These are phyloP conservation scores for Euplexia lucipara DNA, from an alignment of 2,888 invertebrate genomes.

Conservation along the genomic window DNA sequence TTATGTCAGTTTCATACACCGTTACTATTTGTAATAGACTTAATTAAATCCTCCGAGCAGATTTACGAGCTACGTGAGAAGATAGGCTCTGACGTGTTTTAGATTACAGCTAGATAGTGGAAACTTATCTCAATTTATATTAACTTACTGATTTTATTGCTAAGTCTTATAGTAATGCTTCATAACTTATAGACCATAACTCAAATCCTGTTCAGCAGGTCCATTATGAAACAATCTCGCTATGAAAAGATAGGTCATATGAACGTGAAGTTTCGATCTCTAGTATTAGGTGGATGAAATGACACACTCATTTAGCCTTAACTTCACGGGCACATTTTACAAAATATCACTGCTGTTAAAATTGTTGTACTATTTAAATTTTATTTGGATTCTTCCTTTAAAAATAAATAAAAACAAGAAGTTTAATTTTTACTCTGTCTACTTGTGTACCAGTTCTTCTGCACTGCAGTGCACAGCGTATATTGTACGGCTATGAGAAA, in stretches of 20 bases:
- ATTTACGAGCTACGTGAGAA: slow-evolving; percentile 47
- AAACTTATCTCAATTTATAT: slow-evolving; percentile 44
- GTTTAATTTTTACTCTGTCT: neutral
- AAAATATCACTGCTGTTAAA: no score
- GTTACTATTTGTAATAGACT: slow-evolving; percentile 54
- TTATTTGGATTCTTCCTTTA: no score
- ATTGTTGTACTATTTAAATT: no score
- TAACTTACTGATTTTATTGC: slow-evolving; percentile 26
- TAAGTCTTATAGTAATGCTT: neutral
- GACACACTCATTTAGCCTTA: no score
- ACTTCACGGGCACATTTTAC: no score
- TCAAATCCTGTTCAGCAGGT: neutral
- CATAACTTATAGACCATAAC: neutral
- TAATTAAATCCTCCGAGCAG: slow-evolving; percentile 52
- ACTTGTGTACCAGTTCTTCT: slow-evolving; percentile 3
- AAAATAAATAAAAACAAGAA: no score
- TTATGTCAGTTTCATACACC: slow-evolving; percentile 46
- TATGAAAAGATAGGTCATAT: no score
- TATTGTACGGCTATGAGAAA: slow-evolving; percentile 69
- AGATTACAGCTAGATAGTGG: slow-evolving; percentile 46
- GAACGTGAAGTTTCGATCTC: no score
- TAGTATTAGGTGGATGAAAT: no score
- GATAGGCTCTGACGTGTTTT: slow-evolving; percentile 47
- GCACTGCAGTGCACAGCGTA: slow-evolving; percentile 60
- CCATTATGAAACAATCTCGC: neutral